These are phyloP conservation scores for Macrosiphum euphorbiae DNA, from an alignment of 2,888 invertebrate genomes.

Conservation along the genomic window DNA sequence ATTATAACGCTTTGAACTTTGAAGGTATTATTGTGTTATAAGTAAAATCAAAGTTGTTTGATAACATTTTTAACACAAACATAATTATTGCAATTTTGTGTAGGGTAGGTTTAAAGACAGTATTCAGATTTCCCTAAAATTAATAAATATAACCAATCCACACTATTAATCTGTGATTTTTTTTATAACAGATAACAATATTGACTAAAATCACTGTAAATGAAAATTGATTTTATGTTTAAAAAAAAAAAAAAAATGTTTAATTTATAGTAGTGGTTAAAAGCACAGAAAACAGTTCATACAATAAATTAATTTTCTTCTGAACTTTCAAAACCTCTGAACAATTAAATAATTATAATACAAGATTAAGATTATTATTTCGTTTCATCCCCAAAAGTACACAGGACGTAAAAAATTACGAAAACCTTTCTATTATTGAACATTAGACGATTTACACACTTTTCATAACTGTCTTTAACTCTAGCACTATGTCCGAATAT, in stretches of 20 bases:
- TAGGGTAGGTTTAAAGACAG: not conserved
- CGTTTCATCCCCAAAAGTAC: not conserved
- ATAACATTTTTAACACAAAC: not conserved
- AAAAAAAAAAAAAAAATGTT: not conserved
- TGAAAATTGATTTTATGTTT: not conserved
- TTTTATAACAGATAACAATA: not conserved
- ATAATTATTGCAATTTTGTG: not conserved
- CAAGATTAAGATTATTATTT: not conserved
- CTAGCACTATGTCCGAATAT: not conserved
- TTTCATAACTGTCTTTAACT: not conserved
- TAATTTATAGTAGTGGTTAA: not conserved
- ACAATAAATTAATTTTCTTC: not conserved
- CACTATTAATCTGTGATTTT: not conserved
- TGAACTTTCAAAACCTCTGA: not conserved
- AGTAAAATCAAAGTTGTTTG: not conserved
- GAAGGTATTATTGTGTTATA: too few species aligned
- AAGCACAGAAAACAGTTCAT: not conserved
- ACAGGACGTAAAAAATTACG: not conserved
- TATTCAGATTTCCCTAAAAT: not conserved
- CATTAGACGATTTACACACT: not conserved
- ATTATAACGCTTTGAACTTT: not conserved
- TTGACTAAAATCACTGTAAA: not conserved
- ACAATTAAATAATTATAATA: not conserved
- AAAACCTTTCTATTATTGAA: not conserved
- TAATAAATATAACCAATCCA: not conserved